These are phyloP conservation scores for Lophotriccus pileatus DNA, from an alignment of 2,797 vertebrate species.

Conservation along the genomic window DNA sequence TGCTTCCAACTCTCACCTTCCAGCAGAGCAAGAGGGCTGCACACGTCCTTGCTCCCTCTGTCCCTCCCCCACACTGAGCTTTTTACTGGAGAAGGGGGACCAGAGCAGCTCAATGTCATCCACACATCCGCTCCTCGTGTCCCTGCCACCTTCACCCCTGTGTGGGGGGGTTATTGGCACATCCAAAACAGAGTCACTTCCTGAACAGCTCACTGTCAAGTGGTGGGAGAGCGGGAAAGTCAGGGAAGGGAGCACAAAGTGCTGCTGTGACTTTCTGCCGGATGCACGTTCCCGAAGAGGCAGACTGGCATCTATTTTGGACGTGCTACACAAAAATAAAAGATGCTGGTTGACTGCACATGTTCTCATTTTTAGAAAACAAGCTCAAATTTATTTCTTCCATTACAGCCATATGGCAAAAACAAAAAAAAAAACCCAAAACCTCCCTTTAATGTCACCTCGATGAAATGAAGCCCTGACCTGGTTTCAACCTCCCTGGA, in stretches of 20 bases:
- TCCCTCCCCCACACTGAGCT: neutral
- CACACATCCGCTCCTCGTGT: fast-evolving
- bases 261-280: neutral
- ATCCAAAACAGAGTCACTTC: neutral
- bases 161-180: neutral
- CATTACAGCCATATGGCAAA: neutral
- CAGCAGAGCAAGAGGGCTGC: neutral
- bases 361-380: neutral
- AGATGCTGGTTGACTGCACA: neutral
- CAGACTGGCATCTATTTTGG: neutral
- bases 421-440: neutral
- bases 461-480: neutral
- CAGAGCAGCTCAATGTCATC: neutral
- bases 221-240: neutral
- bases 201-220: neutral
- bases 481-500: neutral
- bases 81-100: neutral
- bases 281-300: neutral
- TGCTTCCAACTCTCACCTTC: neutral
- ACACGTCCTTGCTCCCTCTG: neutral
- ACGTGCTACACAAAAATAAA: neutral
- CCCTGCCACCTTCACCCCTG: neutral
- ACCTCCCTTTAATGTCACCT: neutral
- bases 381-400: neutral
- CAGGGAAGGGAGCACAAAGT: neutral